Percentiles rank a stretch among this genome's conserved stretches.
These are phyloP conservation scores for Casuarius casuarius DNA, from an alignment of 2,113 vertebrate genomes.

Conservation along the genomic window DNA sequence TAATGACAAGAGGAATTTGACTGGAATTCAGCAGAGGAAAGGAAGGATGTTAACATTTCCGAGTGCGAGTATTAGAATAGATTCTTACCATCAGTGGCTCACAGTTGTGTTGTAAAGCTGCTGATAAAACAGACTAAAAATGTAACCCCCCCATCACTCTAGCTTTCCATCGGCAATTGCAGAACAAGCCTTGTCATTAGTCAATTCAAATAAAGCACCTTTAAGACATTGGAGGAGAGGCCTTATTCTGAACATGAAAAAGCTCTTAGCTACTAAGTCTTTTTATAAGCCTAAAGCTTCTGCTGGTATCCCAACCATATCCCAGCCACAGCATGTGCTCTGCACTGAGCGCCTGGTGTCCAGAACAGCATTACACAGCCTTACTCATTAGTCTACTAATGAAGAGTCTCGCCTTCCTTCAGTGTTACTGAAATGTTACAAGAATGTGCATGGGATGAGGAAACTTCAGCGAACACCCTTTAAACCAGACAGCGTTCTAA, in stretches of 20 bases:
- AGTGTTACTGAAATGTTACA: not conserved
- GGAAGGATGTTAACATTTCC: not conserved
- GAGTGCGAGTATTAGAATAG: not conserved
- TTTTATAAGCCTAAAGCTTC: not conserved
- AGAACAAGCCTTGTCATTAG: not conserved
- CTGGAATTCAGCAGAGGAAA: not conserved
- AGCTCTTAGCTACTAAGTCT: not conserved
- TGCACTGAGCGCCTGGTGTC: not conserved
- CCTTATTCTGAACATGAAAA: not conserved
- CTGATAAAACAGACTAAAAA: constrained; percentile 30
- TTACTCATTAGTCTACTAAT: not conserved
- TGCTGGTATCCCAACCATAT: no score
- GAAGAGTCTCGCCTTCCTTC: not conserved
- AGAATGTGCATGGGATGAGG: not conserved
- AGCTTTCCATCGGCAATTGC: not conserved
- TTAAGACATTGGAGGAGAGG: not conserved
- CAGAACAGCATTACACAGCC: not conserved
- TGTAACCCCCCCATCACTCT: not conserved
- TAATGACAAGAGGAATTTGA: not conserved
- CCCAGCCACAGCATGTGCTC: not conserved
- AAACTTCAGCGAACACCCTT: not conserved
- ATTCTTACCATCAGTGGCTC: constrained; percentile 4
- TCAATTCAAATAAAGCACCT: not conserved
- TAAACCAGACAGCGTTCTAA: not conserved
- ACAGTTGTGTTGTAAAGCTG: constrained; percentile 6